phyloP scores from a whole-genome alignment of 2,113 vertebrate species.

The Nymphicus hollandicus region DNA sequence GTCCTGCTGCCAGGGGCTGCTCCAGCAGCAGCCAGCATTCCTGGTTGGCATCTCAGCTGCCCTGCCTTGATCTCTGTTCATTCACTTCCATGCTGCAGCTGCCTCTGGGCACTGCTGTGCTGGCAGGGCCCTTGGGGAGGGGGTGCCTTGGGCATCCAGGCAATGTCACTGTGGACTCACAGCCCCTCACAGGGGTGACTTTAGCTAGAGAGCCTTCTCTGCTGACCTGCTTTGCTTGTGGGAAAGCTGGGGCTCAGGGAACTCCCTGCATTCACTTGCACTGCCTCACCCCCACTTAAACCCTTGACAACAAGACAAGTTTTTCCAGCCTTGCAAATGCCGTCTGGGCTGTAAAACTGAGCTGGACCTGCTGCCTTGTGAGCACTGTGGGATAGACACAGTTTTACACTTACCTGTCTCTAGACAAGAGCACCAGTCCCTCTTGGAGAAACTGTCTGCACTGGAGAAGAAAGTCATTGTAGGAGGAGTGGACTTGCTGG shows the following conservation, averaged over 20 bases:
- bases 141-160: not conserved
- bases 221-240: not conserved
- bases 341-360: not conserved
- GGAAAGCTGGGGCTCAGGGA: not conserved
- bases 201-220: not conserved
- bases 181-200: not conserved
- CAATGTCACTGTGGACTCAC: not conserved
- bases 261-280: not conserved
- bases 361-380: not conserved
- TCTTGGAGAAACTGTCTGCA: conserved; percentile 91
- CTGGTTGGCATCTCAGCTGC: not conserved
- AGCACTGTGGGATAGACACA: not conserved
- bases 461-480: conserved; percentile 98
- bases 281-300: not conserved
- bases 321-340: not conserved
- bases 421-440: conserved; percentile 93
- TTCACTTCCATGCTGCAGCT: not conserved
- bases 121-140: not conserved
- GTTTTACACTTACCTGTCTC: not conserved
- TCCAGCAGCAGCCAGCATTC: not conserved
- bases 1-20: not conserved
- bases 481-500: conserved; percentile 94
- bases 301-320: not conserved
- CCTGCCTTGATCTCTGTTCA: not conserved
- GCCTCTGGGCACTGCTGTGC: not conserved